These are phyloP conservation scores for Perithous albicinctus DNA, from an alignment of 2,888 invertebrate genomes.

Conservation along the genomic window DNA sequence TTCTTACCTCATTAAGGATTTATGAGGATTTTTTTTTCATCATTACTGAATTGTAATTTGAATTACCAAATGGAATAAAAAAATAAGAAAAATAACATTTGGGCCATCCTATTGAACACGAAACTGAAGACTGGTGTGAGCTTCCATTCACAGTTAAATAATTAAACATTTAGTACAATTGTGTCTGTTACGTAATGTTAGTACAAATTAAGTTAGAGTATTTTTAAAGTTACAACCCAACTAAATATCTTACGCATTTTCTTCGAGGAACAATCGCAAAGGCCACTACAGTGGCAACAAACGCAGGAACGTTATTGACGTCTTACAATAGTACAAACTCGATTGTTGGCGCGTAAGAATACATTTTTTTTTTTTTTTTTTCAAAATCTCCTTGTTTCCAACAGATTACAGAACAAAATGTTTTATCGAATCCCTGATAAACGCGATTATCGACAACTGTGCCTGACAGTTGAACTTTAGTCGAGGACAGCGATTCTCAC, in stretches of 20 bases:
- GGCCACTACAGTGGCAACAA: slow-evolving; percentile 11
- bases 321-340: slow-evolving; percentile 21
- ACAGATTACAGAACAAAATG: background rate
- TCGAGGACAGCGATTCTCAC: background rate
- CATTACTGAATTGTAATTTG: too few species aligned
- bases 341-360: slow-evolving; percentile 32
- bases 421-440: slow-evolving; percentile 30
- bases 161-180: slow-evolving; percentile 59
- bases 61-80: too few species aligned
- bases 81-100: background rate
- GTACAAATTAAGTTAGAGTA: slow-evolving; percentile 52
- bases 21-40: too few species aligned
- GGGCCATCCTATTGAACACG: too few species aligned
- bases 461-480: slow-evolving; percentile 29
- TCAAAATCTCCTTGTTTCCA: slow-evolving; percentile 9
- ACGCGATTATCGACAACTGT: slow-evolving; percentile 20
- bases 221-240: slow-evolving; percentile 56
- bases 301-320: slow-evolving; percentile 22
- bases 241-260: slow-evolving; percentile 38
- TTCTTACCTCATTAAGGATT: too few species aligned
- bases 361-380: too few species aligned
- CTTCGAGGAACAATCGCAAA: slow-evolving; percentile 43
- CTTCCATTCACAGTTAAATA: background rate
- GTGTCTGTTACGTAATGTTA: slow-evolving; percentile 18
- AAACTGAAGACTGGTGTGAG: background rate